Evolutionary conservation across 2,797 vertebrate genomes (phyloP).

Genomic region (Siniperca undulata): DNA sequence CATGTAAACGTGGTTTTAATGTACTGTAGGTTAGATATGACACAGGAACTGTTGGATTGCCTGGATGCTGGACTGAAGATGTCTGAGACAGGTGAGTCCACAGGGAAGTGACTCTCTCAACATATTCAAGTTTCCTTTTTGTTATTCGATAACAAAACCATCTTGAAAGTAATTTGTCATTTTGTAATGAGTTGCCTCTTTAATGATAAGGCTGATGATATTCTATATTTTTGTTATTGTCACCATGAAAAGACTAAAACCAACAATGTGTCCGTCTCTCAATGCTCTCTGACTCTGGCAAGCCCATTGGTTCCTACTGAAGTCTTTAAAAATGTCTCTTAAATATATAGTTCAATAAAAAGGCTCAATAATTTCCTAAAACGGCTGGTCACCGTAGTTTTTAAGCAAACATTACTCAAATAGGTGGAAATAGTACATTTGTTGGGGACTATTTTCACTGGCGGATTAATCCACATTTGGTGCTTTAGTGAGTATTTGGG

Average conservation of each 20-base stretch:
- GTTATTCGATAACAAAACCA: too few relatives aligned
- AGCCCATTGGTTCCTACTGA: not conserved
- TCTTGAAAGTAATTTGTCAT: not conserved
- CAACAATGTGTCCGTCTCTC: not conserved
- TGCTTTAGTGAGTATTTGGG: too few relatives aligned
- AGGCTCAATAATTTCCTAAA: not conserved
- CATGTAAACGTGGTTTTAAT: not conserved
- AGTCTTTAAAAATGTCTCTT: not conserved
- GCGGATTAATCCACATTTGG: too few relatives aligned
- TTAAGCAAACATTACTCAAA: not conserved
- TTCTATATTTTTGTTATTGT: not conserved
- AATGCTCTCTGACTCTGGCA: not conserved
- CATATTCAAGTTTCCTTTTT: not conserved
- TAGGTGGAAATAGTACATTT: not conserved
- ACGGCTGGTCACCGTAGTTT: not conserved
- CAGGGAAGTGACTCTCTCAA: not conserved
- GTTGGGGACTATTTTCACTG: not conserved
- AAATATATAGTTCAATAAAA: not conserved
- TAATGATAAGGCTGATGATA: not conserved
- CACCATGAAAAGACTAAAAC: not conserved
- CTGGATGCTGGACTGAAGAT: slow-evolving; percentile 80
- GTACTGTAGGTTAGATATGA: slow-evolving; percentile 75
- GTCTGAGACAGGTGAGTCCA: slow-evolving; percentile 76
- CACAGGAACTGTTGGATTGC: slow-evolving; percentile 76
- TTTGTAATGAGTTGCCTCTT: not conserved